Base-by-base conservation (phyloP, 2,113 vertebrate species). In the Apodemus speciosus region DNA sequence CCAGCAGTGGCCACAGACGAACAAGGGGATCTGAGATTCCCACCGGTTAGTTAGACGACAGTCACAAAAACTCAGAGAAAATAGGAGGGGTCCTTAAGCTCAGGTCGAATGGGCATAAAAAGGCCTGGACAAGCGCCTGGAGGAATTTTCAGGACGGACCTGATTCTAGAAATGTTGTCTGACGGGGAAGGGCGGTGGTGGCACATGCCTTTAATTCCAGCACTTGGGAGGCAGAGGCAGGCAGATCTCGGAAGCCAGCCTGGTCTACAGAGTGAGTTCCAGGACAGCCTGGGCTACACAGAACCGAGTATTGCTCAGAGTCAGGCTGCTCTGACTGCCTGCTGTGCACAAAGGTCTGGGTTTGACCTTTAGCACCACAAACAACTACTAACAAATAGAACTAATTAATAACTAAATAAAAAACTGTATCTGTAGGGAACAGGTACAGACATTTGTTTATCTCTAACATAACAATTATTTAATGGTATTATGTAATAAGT, bases 131-230 rank as follows among this genome's bases (percentile, higher is more conserved):
- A 14, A 64, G 32, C 5, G 1, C 25, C 58, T 35, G 58, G 46
- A 60, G 0, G 40, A 38, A 90, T 43, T 25, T 77, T 89, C 38
- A 87, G 35, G 35, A 58, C 18, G 6, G 6, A 84, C 7, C 15
- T 86, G 5, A 51, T 88, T 93, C 73, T 75, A 60, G 73, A 86
- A 94, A 79, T 86, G 16, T 56, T 73, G 85, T 89, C 73, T 66
- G 43, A 75, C 43, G 5, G 6, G 23, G 73, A 38, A 4, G 38
- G 71, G 71, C 2, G 7, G 21, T 13, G 38, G 9, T 43, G 71
- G 20, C 20, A 0, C 71, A 43, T 1, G 8, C 38, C 71, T 73
- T 43, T 38, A 40, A 43, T 73, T 23, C 69, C 69, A 72, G n/a
- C n/a, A 40, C 69, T 23, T 40, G 71, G 38, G 21, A 43, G 71